Base-by-base conservation (phyloP, 2,888 invertebrate genomes). In the Disparrhopalites patrizii region DNA sequence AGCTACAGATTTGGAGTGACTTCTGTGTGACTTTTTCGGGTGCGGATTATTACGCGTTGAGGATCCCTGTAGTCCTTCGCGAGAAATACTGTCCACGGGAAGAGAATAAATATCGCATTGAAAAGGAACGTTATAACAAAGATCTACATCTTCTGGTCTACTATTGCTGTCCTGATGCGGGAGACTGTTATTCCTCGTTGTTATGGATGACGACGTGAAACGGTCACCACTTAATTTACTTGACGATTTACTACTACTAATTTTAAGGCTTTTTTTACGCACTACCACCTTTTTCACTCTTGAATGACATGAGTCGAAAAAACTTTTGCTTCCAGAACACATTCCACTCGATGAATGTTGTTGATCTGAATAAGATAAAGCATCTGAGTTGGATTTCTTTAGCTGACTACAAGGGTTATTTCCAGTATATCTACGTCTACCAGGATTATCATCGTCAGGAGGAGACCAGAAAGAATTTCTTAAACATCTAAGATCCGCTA, bases 101-200 rank as follows among this genome's bases (percentile, higher is more conserved):
- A 72, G 56, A 13, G 74, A 74, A 57, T 74, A 74, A 62, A 72
- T 71, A 67, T 72, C 74, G 68, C 69, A 68, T 51, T 72, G 69
- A 58, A 65, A 71, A 38, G 73, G 73, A 43, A 73, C 73, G 31
- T 60, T 68, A 38, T 66, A 70, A 36, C 66, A 68, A 47, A 66
- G 33, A 61, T 60, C 66, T 55, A 55, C 23, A 28, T 55, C 55
- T 31, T 40, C 50, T 23, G 43, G 15, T 5, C 43, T 43, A 43
- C 20, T 43, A 5, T 43, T 5, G n/a, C n/a, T 15, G 15, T 43
- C 43, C 20, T 4, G 43, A n/a, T n/a, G n/a, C n/a, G n/a, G n/a
- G n/a, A n/a, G n/a, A n/a, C n/a, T n/a, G n/a, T n/a, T n/a, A n/a
- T 43, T 43, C 20, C 25, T 51, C 51, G 15, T 18, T n/a, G 31